These are phyloP conservation scores for Columba guinea DNA, from an alignment of 2,797 vertebrate species.

Conservation along the genomic window DNA sequence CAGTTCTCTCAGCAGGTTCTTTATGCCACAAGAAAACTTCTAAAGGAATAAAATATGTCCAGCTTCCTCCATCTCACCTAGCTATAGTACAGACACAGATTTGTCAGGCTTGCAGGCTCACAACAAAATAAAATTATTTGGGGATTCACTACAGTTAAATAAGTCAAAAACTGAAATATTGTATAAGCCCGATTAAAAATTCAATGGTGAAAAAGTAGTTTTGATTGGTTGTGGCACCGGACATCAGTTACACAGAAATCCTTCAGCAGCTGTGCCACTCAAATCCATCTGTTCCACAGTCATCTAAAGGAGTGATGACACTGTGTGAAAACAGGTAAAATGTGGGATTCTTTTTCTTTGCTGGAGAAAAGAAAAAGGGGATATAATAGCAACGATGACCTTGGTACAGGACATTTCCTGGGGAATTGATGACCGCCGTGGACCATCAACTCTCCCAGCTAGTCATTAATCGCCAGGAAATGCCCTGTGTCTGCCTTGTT, in stretches of 20 bases:
- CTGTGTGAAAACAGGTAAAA: conserved; percentile 35
- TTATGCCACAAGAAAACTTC: conserved; percentile 18
- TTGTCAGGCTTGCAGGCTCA: neutral
- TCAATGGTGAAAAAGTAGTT: neutral
- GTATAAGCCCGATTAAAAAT: neutral
- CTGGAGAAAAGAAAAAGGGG: neutral
- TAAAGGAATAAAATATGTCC: conserved; percentile 38
- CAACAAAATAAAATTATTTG: neutral
- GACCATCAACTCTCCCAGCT: conserved; percentile 41
- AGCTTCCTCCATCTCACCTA: neutral
- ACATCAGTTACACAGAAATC: conserved; percentile 11
- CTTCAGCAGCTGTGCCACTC: neutral
- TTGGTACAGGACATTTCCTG: conserved; percentile 46
- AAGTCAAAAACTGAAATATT: conserved; percentile 35
- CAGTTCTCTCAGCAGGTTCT: neutral
- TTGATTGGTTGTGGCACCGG: neutral
- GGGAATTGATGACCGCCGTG: conserved; percentile 47
- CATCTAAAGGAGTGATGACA: neutral
- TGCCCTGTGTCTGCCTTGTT: conserved; percentile 27
- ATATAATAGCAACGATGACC: conserved; percentile 36
- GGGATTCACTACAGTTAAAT: neutral
- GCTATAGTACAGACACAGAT: neutral
- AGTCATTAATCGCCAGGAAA: conserved; percentile 54
- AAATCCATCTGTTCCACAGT: neutral
- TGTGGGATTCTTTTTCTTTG: neutral